Base-by-base conservation (phyloP, 2,797 vertebrate genomes). In the Sebastes kiyomatsui region DNA sequence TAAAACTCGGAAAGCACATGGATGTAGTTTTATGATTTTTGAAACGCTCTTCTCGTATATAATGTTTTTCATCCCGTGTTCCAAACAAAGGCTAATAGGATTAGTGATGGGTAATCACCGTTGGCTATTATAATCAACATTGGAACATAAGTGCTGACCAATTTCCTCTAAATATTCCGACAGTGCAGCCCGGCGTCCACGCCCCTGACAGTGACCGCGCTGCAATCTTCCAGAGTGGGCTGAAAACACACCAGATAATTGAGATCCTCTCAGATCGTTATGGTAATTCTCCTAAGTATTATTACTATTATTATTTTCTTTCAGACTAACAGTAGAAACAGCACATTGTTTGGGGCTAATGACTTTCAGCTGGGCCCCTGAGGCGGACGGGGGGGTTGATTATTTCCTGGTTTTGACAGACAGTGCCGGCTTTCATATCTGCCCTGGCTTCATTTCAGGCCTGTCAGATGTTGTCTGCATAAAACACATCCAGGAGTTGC, bases 321-420 rank as follows among this genome's bases (percentile, higher is more conserved):
- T 59, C 70, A 94, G 95, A 94, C 95, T 94, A 97, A 96, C 96
- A 96, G 97, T 96, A 96, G 97, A 96, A 96, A 96, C 97, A 96
- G 96, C 95, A 95, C 96, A 97, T 96, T 97, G 97, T 97, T 97
- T 93, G 2, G 92, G 88, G 90, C 94, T 97, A 98, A 99, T 98
- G 96, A 94, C 95, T 98, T 97, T 97, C 97, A 98, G 97, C 97
- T 99, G 98, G 94, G 90, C 80, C 94, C 94, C 94, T 95, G 94
- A 96, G 95, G 96, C 96, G 96, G 87, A 95, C 33, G 71, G 92
- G 95, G 96, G 95, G 92, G 10, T 6, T 95, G 95, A 97, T 97
- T 97, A 97, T 95, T 97, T 97, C 95, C 95, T 95, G 96, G 93
- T 92, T 97, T 96, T 97, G 96, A 97, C 97, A 97, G 97, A 97